Evolutionary conservation across 2,797 vertebrate genomes (phyloP), one percentile per base, ranked within the genome.

Genomic region (Falco peregrinus): DNA sequence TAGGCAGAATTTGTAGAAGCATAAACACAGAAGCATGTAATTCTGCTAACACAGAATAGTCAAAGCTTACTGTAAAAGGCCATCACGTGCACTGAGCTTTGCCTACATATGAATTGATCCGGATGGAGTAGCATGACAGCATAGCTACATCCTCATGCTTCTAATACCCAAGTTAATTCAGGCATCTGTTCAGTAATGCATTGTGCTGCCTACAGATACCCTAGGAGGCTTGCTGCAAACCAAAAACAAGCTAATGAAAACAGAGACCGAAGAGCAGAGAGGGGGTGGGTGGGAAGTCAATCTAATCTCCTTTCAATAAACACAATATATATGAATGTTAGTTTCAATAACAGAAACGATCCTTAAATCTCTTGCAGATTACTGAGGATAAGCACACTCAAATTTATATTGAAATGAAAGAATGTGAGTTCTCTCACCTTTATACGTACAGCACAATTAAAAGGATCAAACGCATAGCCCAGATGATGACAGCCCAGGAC

Each of bases 171-270:
- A 75, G 56, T 84, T 92, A 80, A 96, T 83, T 90, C 0, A 0
- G 78, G 71, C 92, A 80, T 95, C 95, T 90, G 63, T 22, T 90
- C 81, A 61, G 76, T 94, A 92, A 96, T 93, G 90, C 64, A 64
- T 5, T 84, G 61, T 57, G 81, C 75, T 90, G 95, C 95, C 95
- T 37, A 56, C 79, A 95, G 91, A 71, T n/a, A 70, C 37, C 71
- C 92, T 60, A 80, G 92, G 51, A 94, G 95, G 86, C 28, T 84
- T 83, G 74, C 87, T 92, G 87, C 41, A 87, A 87, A 68, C 67
- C 35, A 60, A 53, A 93, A 89, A 13, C 81, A 68, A 89, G 64
- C 56, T 92, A 91, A 91, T 91, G 64, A 93, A 97, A 59, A 53
- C 54, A 13, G 60, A 2, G 3, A 77, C 80, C 80, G 59, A 94